Evolutionary conservation across 2,113 vertebrate species (phyloP), one percentile per base, ranked within the genome.

Genomic region (Callipepla squamata): DNA sequence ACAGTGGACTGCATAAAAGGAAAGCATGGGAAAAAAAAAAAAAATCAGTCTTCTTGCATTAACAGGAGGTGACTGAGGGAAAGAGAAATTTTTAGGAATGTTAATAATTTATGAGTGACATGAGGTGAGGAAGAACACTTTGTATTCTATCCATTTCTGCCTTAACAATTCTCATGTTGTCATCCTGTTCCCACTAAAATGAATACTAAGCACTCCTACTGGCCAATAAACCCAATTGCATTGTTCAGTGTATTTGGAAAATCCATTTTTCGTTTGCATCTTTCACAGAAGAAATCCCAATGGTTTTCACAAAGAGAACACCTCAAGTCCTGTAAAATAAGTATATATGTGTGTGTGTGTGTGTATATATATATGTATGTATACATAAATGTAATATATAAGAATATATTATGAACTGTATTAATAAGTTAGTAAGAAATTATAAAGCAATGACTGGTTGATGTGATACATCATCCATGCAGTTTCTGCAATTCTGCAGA

Each of bases 41-140:
- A 26, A 53, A n/a, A 44, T 6, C 5, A n/a, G 19, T 48, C 45
- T 32, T 92, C n/a, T 75, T 80, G 44, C 40, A 61, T 80, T 72
- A 94, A 72, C 11, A 84, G 25, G 44, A 88, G 47, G 82, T 48
- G 44, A 89, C 40, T 78, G 65, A 88, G n/a, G 44, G 28, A 62
- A 12, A 80, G 7, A 63, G 17, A 83, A 88, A 67, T 65, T 90
- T 95, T 92, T 81, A 75, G 36, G 44, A 86, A 90, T 34, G 45
- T 93, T 90, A 87, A 94, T 91, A 85, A 91, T 89, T 95, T 47
- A 70, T 88, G 26, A 70, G 28, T 76, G 66, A 94, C 44, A 75
- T 22, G 36, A 88, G 68, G 62, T 72, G 73, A 79, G 25, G 88
- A 90, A 90, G 73, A 88, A 65, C 44, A 80, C 23, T 85, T 94